Base-by-base conservation (phyloP, 2,113 vertebrate species). In the Ornithorhynchus anatinus region DNA sequence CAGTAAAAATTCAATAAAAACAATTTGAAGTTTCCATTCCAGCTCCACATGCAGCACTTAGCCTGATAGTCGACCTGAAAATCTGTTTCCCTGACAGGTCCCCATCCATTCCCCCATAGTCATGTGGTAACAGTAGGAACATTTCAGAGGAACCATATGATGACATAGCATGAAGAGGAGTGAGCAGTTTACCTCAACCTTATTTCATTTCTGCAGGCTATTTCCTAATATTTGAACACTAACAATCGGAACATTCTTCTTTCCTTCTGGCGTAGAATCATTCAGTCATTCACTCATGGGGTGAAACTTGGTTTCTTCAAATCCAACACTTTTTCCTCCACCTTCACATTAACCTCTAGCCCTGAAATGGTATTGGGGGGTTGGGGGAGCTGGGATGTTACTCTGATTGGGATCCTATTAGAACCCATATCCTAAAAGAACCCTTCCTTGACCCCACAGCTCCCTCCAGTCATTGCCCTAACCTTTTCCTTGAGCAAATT, bases 401-500 rank as follows among this genome's bases (percentile, higher is more conserved):
- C 85, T 84, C 84, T 89, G 81, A 80, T 85, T 84, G 78, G 79
- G 29, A 66, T 73, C n/a, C n/a, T n/a, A n/a, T n/a, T n/a, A n/a
- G n/a, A n/a, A n/a, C n/a, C n/a, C n/a, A n/a, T n/a, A n/a, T n/a
- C n/a, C n/a, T n/a, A n/a, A n/a, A n/a, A n/a, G n/a, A n/a, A n/a
- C n/a, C n/a, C n/a, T n/a, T n/a, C n/a, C n/a, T n/a, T n/a, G n/a
- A n/a, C n/a, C n/a, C n/a, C n/a, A n/a, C n/a, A n/a, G n/a, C n/a
- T n/a, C n/a, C n/a, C n/a, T n/a, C n/a, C n/a, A n/a, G n/a, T n/a
- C n/a, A n/a, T n/a, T n/a, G n/a, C n/a, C n/a, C n/a, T n/a, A n/a
- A n/a, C n/a, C n/a, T n/a, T n/a, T n/a, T n/a, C n/a, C n/a, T n/a
- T n/a, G n/a, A n/a, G n/a, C n/a, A n/a, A n/a, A n/a, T n/a, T n/a